A percentile compares a stretch with the other conserved stretches of the same genome.
Evolutionary conservation across 2,797 vertebrate species (phyloP).

Genomic region (Phataginus tetradactyla): DNA sequence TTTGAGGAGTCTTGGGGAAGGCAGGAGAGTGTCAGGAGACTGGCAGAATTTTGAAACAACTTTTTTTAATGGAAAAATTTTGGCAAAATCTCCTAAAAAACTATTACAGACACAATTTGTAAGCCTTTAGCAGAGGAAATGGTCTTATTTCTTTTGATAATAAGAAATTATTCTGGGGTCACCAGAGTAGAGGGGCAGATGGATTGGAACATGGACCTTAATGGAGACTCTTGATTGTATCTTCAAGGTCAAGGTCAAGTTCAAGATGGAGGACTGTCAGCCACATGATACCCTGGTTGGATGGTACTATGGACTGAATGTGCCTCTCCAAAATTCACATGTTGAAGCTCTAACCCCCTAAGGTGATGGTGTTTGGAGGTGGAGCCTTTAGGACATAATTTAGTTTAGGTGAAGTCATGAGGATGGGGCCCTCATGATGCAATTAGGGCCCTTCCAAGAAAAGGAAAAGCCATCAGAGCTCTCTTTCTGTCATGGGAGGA

Average conservation of each 20-base stretch:
- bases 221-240: neutral
- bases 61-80: constrained; percentile 46
- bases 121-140: constrained; percentile 34
- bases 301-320: neutral
- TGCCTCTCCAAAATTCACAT: neutral
- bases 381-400: neutral
- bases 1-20: neutral
- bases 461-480: neutral
- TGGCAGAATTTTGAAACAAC: neutral
- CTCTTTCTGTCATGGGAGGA: neutral
- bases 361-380: neutral
- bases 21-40: neutral
- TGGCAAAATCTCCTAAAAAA: neutral
- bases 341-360: neutral
- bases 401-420: neutral
- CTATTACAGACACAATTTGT: neutral
- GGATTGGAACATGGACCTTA: neutral
- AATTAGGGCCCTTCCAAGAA: neutral
- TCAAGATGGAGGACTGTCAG: neutral
- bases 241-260: too few species aligned
- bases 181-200: neutral
- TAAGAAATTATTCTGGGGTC: neutral
- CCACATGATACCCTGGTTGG: neutral
- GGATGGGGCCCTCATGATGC: neutral
- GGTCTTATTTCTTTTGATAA: constrained; percentile 33